Base-by-base conservation (phyloP, 2,888 invertebrate species). In the Ptychoptera albimana region DNA sequence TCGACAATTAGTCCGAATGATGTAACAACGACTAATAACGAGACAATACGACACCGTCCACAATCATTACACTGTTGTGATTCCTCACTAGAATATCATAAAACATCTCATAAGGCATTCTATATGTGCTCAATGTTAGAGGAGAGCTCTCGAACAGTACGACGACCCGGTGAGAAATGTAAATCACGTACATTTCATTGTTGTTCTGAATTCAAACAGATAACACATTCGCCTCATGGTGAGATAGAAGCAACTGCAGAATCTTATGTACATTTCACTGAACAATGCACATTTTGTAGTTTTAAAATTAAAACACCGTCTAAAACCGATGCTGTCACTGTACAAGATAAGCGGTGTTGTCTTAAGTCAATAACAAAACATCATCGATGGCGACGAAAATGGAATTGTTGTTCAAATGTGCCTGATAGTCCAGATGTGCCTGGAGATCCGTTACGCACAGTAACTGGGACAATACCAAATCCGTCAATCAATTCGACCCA, bases 351-450 rank as follows among this genome's bases (percentile, higher is more conserved):
- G 39, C 52, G 55, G 6, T 60, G 58, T 49, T 57, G 57, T 39
- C 53, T 60, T 44, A 61, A 61, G 48, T 56, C 59, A 10, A 63
- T 66, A 34, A 61, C 64, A 16, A 66, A 67, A 46, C 63, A 65
- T 46, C 66, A 67, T 48, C 59, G 67, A 23, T 66, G 65, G 64
- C 60, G 66, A 34, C 66, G 68, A 52, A 72, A 70, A 62, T 74
- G 73, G 74, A 74, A 73, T 53, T 74, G 74, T 52, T 74, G 74
- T 52, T 63, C 70, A 37, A 70, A 68, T 31, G 71, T 72, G 8
- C 73, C 73, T 1, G 73, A 74, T 49, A 74, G 73, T 59, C 74
- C 74, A 0, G 73, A 73, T 54, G 68, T 71, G 53, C 69, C 70
- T 42, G 23, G 23, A 3, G 23, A 23, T 23, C 23, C 23, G 7